These are phyloP conservation scores for Epizoanthus stellaris DNA, from an alignment of 92 coral and sea anemone species.

Conservation along the genomic window DNA sequence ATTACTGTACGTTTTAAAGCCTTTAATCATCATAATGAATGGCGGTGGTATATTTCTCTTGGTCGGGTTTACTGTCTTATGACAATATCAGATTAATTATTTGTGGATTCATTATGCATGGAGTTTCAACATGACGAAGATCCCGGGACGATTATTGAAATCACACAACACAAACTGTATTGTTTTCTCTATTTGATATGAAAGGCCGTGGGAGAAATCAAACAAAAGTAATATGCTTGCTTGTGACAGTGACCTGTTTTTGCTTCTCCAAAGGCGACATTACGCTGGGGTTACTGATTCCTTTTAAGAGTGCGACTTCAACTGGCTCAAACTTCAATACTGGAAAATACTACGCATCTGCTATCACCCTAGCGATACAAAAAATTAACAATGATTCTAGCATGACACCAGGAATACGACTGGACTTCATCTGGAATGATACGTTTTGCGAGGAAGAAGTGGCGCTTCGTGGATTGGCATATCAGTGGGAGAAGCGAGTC, in stretches of 20 bases:
- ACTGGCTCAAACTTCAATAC: conserved; percentile 36
- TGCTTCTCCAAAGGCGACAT: conserved; percentile 64
- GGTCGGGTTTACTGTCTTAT: not conserved
- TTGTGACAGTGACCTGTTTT: conserved; percentile 3
- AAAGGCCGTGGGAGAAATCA: not conserved
- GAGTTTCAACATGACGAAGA: not conserved
- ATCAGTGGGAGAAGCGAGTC: conserved; percentile 72
- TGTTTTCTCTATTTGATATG: conserved; percentile 12
- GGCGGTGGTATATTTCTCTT: not conserved
- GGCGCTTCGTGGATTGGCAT: conserved; percentile 67
- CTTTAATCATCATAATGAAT: not conserved
- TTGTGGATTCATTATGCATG: not conserved
- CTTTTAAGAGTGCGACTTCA: conserved; percentile 55
- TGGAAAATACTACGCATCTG: conserved; percentile 79
- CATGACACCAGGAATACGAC: conserved; percentile 64
- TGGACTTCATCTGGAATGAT: conserved; percentile 85
- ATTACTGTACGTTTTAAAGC: not conserved
- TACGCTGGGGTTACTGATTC: conserved; percentile 84
- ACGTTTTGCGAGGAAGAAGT: conserved; percentile 75
- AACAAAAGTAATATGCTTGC: not conserved
- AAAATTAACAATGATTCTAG: conserved; percentile 74
- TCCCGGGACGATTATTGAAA: not conserved
- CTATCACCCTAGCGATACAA: conserved; percentile 81
- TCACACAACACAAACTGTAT: not conserved
- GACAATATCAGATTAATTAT: not conserved